A percentile compares a stretch with the other conserved stretches of the same genome.
These are phyloP conservation scores for Thymelicus sylvestris DNA, from an alignment of 2,888 invertebrate species.

Conservation along the genomic window DNA sequence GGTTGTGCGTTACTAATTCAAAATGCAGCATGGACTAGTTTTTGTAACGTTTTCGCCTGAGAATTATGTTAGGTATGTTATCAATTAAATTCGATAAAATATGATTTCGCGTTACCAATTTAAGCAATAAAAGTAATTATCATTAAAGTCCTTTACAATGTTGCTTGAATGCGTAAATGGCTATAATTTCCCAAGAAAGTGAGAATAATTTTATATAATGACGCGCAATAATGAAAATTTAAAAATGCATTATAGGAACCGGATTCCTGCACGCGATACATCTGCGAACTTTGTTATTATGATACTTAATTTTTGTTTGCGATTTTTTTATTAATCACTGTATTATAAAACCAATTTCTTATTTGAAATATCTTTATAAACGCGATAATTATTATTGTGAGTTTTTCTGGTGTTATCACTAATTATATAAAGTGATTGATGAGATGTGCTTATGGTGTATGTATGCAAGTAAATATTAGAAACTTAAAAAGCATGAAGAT, in stretches of 20 bases:
- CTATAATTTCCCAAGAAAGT: conserved; percentile 29
- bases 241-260: conserved; percentile 26
- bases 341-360: too few species aligned
- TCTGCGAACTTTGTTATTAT: conserved; percentile 9
- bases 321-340: too few species aligned
- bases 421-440: too few species aligned
- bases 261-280: conserved; percentile 13
- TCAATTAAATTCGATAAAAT: conserved; percentile 2
- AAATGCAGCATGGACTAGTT: not conserved
- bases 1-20: conserved; percentile 33
- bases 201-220: conserved; percentile 33
- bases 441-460: too few species aligned
- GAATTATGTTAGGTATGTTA: conserved; percentile 8
- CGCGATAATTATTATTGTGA: too few species aligned
- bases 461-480: too few species aligned
- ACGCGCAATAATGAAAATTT: conserved; percentile 26
- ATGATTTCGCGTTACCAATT: not conserved
- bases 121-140: conserved; percentile 4
- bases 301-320: conserved; percentile 13
- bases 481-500: too few species aligned
- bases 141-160: conserved; percentile 14
- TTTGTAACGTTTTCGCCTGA: conserved; percentile 2
- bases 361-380: too few species aligned
- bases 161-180: conserved; percentile 17
- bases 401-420: too few species aligned